Percentiles rank a stretch among this genome's conserved stretches.
Evolutionary conservation across 2,797 vertebrate species (phyloP).

Genomic region (Trachurus trachurus): DNA sequence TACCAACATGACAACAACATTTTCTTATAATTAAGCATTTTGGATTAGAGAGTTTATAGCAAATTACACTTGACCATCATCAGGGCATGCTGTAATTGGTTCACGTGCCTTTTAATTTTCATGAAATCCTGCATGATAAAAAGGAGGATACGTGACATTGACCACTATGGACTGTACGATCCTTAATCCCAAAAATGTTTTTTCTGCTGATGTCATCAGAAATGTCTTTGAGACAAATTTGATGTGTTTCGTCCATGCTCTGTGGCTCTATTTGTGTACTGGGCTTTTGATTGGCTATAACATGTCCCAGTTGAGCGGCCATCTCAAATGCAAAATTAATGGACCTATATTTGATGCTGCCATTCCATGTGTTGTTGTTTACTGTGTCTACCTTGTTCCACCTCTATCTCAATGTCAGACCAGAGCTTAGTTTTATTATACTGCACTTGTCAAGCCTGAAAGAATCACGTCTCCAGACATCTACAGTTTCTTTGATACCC

Average conservation of each 20-base stretch:
- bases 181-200: neutral
- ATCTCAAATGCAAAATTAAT: too few species aligned
- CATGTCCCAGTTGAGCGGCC: too few species aligned
- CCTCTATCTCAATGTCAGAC: too few species aligned
- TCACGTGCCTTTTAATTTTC: neutral
- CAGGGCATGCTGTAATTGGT: neutral
- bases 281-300: too few species aligned
- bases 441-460: too few species aligned
- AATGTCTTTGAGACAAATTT: neutral
- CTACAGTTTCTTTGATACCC: neutral
- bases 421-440: too few species aligned
- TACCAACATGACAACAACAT: neutral
- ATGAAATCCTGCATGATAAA: neutral
- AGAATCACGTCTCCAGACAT: too few species aligned
- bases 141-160: neutral
- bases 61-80: neutral
- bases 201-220: too few species aligned
- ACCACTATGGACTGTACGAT: neutral
- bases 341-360: too few species aligned
- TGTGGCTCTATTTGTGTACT: too few species aligned
- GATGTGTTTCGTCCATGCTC: neutral
- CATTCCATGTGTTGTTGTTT: too few species aligned
- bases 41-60: slow-evolving; percentile 20
- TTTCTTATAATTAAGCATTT: slow-evolving; percentile 4
- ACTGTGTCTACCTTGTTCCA: too few species aligned